A percentile compares a stretch with the other conserved stretches of the same genome.
These are phyloP conservation scores for Catocala sponsa DNA, from an alignment of 2,888 invertebrate species.

Conservation along the genomic window DNA sequence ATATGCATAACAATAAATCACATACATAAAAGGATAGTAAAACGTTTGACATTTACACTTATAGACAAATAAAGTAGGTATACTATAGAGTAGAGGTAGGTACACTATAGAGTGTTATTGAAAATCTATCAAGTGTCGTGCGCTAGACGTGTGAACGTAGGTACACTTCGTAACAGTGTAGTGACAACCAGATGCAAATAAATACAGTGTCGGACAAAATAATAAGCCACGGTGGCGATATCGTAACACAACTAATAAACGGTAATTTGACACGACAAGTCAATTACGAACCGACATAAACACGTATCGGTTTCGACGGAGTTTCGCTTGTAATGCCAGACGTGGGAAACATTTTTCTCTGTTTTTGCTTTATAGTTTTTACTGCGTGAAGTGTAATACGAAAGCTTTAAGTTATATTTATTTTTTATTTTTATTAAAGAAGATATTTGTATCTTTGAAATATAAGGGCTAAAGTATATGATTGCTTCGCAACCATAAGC, in stretches of 20 bases:
- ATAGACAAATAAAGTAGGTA: slow-evolving; percentile 24
- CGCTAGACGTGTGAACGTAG: slow-evolving; percentile 33
- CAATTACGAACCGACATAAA: slow-evolving; percentile 84
- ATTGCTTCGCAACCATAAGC: no score
- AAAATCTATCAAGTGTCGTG: slow-evolving; percentile 33
- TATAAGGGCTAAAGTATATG: no score
- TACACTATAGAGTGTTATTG: slow-evolving; percentile 21
- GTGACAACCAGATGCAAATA: slow-evolving; percentile 71
- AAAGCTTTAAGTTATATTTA: not conserved
- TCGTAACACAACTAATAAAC: slow-evolving; percentile 84
- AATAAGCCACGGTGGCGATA: slow-evolving; percentile 75
- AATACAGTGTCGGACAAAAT: slow-evolving; percentile 74
- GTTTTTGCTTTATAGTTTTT: slow-evolving; percentile 12
- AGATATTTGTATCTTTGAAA: no score
- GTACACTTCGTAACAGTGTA: slow-evolving; percentile 57
- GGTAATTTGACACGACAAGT: slow-evolving; percentile 86
- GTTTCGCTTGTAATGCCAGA: slow-evolving; percentile 74
- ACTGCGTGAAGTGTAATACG: not conserved
- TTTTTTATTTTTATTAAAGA: not conserved
- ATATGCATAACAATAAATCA: no score
- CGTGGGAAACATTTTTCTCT: slow-evolving; percentile 64
- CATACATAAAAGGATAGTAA: not conserved
- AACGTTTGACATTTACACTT: slow-evolving; percentile 34
- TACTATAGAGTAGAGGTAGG: no score
- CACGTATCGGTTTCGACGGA: slow-evolving; percentile 74